A percentile compares a stretch with the other conserved stretches of the same genome.
These are phyloP conservation scores for Metallyticus violacea DNA, from an alignment of 2,888 invertebrate genomes.

Conservation along the genomic window DNA sequence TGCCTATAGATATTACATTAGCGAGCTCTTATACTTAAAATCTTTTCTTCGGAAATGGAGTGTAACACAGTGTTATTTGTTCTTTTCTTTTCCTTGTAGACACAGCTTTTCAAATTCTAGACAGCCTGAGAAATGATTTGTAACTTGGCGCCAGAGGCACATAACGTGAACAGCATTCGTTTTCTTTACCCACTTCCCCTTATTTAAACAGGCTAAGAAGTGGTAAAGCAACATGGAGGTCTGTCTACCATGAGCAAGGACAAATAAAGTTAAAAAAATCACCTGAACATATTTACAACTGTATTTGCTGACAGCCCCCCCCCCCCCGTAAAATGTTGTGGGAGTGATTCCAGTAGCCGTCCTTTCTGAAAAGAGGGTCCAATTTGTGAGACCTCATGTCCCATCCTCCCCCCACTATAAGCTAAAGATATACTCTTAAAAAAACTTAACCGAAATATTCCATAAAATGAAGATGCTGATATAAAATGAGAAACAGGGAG, in stretches of 20 bases:
- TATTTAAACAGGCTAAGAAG: background rate
- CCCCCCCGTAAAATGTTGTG: background rate
- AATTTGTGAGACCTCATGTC: background rate
- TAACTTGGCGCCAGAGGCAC: slow-evolving; percentile 13
- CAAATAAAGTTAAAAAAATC: background rate
- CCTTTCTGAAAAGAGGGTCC: background rate
- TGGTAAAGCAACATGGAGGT: background rate
- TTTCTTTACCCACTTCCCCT: background rate
- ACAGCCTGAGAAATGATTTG: background rate
- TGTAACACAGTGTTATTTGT: background rate
- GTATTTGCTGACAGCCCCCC: background rate
- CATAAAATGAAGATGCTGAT: too few relatives aligned
- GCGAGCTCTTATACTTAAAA: too few relatives aligned
- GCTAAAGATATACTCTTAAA: too few relatives aligned
- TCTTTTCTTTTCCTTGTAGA: background rate
- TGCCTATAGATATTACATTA: too few relatives aligned
- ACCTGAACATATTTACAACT: slow-evolving; percentile 9
- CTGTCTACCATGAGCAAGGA: background rate
- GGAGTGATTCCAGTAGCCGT: background rate
- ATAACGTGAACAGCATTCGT: background rate
- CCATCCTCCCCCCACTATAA: too few relatives aligned
- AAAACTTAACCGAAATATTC: too few relatives aligned
- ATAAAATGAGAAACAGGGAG: too few relatives aligned
- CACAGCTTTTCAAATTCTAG: background rate
- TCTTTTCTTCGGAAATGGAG: background rate